Evolutionary conservation across 2,888 invertebrate genomes (phyloP), one percentile per base, ranked within the genome.

Genomic region (Thecophora atra): DNA sequence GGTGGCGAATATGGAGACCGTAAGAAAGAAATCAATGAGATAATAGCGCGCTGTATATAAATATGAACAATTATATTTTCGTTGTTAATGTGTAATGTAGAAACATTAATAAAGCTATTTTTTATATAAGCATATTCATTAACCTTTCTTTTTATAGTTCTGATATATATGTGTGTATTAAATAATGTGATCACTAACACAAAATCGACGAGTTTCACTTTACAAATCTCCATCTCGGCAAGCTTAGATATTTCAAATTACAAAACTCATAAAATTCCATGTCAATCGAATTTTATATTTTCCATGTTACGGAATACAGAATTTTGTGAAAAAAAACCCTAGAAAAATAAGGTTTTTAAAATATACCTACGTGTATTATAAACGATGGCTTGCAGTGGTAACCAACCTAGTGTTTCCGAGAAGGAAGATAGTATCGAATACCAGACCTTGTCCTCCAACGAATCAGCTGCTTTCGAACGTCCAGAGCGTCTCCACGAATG

Each of bases 1-100:
- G 87, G 87, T 11, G 87, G 87, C n/a, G 86, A 87, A 75, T 87
- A 86, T 74, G 87, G 87, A 6, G 83, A 85, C 77, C 81, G 87
- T 24, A 83, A 82, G 56, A 78, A 78, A 71, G 81, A 76, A 26
- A 84, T 87, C 42, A 87, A 87, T 76, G 83, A 81, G 1, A 69
- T 87, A 28, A 76, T 87, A 64, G 77, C 80, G 26, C 83, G 84
- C 68, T 87, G 87, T 78, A 74, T 86, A 47, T 87, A 84, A 81
- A 76, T 60, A 8, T 26, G 30, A 60, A n/a, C 17, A 60, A 26
- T n/a, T 26, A 60, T 26, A 19, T 72, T 51, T 71, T 65, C 58
- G 62, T 72, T 62, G 44, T 51, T 67, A 26, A 58, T 63, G 70
- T 70, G 67, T 44, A 68, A 58, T 64, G 71, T 76, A 70, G 58